Evolutionary conservation across 2,113 vertebrate species (phyloP), one percentile per base, ranked within the genome.

Genomic region (Rhea pennata): DNA sequence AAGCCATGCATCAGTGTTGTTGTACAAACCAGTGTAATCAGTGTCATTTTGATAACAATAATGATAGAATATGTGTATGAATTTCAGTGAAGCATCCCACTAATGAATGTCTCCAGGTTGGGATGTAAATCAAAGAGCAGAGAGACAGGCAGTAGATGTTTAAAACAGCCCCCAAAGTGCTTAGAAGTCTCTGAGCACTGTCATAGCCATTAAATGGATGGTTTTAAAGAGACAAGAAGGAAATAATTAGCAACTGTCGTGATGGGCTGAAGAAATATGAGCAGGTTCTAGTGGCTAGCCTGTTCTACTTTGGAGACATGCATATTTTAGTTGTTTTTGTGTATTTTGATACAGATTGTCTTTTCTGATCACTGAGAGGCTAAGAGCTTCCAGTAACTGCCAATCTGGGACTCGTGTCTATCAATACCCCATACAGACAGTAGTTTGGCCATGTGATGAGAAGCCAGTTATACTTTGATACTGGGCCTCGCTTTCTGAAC

Each of bases 41-140:
- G 36, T 76, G 84, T 65, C 17, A 29, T 65, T 93, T 86, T 21
- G 87, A 54, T n/a, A 78, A 84, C 36, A 92, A 50, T 42, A 51
- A 70, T 9, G 84, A 75, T 1, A 22, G 87, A 65, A 66, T 51
- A 82, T 50, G 54, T 50, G 46, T 16, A 46, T 51, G 59, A 73
- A 53, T 83, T 54, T 40, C 20, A 36, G 46, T 39, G 61, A 84
- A 88, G 72, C 16, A 3, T 53, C 59, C 22, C 15, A 9, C 72
- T 84, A 92, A 91, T 82, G 66, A 85, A 75, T 29, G 27, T 51
- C 79, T 92, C 65, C 88, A 78, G 74, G 80, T 70, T 70, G 75
- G 26, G 44, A 44, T 81, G 36, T 62, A 77, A 83, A 80, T 81
- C 72, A 74, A 59, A 29, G 66, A 39, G 84, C 58, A 73, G 23